Base-by-base conservation (phyloP, 2,113 vertebrate species). In the Xenopus laevis region DNA sequence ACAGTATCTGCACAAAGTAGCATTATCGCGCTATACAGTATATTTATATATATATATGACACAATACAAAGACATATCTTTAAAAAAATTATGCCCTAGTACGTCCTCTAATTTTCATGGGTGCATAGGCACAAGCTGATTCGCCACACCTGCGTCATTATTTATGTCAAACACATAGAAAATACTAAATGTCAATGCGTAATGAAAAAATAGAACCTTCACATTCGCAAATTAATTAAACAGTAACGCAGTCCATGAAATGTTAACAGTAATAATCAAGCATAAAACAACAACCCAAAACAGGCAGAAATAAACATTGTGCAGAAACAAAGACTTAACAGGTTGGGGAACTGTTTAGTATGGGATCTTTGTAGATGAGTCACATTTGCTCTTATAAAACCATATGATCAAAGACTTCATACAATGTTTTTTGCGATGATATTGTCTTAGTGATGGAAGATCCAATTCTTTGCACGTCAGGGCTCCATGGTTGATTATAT, bases 91-190 rank as follows among this genome's bases (percentile, higher is more conserved):
- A 11, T 60, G 18, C 13, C 58, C 58, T 60, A 60, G 58, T 21
- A 60, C 12, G 58, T 23, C 58, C 9, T 23, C 17, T 58, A 17
- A 27, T 27, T 55, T 63, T 21, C 30, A 33, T 73, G 44, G 21
- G 20, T 66, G 21, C 20, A 13, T 46, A 53, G 33, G 20, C 62
- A 65, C 53, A 58, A 59, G n/a, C 71, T n/a, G 20, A 16, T 46
- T 65, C 58, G 40, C 52, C 63, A 58, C 63, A 73, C 71, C 71
- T 73, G 63, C 46, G 63, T 73, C 62, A 73, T 73, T 58, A 73
- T 73, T 66, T 73, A 66, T 73, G 71, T 73, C 71, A 73, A 66
- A 73, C 52, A 73, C 71, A 73, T 58, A 73, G 27, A 73, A 72
- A 66, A 58, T 46, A 30, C 30, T 73, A 66, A 73, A 73, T 73